phyloP scores from a whole-genome alignment of 2,797 vertebrate species.

The Syngnathus acus region DNA sequence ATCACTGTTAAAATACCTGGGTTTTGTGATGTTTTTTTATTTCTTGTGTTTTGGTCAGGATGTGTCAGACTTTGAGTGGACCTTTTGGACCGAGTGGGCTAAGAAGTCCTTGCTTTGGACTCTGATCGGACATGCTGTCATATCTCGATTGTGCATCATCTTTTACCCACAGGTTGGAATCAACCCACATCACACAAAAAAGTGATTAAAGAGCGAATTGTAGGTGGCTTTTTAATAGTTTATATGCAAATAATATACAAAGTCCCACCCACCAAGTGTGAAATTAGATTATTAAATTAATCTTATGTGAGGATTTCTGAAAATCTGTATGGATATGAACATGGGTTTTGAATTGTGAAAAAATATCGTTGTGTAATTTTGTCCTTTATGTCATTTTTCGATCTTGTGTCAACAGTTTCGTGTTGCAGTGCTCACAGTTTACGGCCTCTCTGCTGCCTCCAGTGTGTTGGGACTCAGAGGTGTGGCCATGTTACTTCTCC shows the following conservation, averaged over 20 bases:
- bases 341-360: neutral
- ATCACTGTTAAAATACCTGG: neutral
- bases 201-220: too few relatives aligned
- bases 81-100: conserved; percentile 90
- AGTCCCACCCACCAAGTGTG: too few relatives aligned
- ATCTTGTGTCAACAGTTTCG: conserved; percentile 54
- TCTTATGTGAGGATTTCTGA: too few relatives aligned
- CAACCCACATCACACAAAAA: neutral
- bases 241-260: too few relatives aligned
- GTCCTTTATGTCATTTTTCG: neutral
- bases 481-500: conserved; percentile 74
- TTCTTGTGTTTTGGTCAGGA: conserved; percentile 68
- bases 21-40: neutral
- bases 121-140: conserved; percentile 76
- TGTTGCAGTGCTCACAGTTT: conserved; percentile 71
- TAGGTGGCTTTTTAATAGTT: too few relatives aligned
- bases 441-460: conserved; percentile 80
- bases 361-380: neutral
- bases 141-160: conserved; percentile 72
- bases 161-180: conserved; percentile 74
- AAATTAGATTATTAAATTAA: too few relatives aligned
- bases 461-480: conserved; percentile 77
- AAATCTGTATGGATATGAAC: too few relatives aligned
- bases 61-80: conserved; percentile 90
- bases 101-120: conserved; percentile 76